Evolutionary conservation across 1,140 invertebrate species (phyloP), one percentile per base, ranked within the genome.

Genomic region (Teleopsis dalmanni): DNA sequence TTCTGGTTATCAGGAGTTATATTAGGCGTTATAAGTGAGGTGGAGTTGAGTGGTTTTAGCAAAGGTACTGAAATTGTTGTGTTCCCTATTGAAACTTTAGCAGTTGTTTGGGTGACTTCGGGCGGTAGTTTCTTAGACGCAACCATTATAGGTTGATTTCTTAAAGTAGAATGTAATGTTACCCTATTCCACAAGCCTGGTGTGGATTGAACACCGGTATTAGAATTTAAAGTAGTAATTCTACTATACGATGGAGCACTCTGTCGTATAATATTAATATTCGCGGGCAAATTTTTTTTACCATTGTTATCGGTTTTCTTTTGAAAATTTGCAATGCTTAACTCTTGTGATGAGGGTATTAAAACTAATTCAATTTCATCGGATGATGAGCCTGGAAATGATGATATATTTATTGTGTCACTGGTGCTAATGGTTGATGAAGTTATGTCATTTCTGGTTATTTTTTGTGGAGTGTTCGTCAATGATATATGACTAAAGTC

Each of bases 41-140:
- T 23, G 16, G 55, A 50, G 29, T 38, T 50, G 35, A 76, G 54
- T 33, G 70, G 76, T 53, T 78, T 79, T n/a, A 79, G 56, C 31
- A 80, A 66, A 7, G 78, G 78, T 25, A 80, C 78, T 10, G 78
- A 78, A 50, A 80, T 80, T 14, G 76, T 79, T 55, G 77, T 76
- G 56, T 79, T 79, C 10, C 76, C 77, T 44, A 79, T 79, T 3
- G 77, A 79, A 13, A 79, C 77, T 19, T 70, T 71, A 22, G 68
- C 65, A 41, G 67, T 66, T 7, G 64, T 64, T 48, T 68, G 64
- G 6, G 59, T 70, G 3, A 63, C 59, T 35, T 66, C 62, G 10
- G 59, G 33, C 13, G 34, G 34, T 22, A 64, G 44, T 43, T 62
- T 68, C 29, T 68, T 68, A 29, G 60, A 54, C 14, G 59, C 64